These are phyloP conservation scores for Thyatira batis DNA, from an alignment of 2,888 invertebrate species.

Conservation along the genomic window DNA sequence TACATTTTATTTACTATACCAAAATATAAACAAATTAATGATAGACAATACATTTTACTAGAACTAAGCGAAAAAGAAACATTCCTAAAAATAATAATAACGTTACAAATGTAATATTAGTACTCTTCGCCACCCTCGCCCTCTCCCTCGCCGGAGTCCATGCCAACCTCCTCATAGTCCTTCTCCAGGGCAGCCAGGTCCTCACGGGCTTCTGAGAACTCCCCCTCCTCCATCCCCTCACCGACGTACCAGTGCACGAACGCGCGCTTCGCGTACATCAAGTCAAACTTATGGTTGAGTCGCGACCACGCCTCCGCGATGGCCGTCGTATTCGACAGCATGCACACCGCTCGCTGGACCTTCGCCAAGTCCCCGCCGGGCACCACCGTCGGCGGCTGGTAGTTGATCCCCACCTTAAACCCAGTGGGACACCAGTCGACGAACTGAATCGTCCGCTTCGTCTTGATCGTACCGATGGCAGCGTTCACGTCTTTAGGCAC, in stretches of 20 bases:
- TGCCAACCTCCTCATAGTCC: conserved; percentile 93
- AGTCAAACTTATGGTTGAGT: conserved; percentile 96
- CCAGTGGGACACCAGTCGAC: conserved; percentile 95
- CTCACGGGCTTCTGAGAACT: conserved; percentile 90
- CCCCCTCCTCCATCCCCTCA: conserved; percentile 92
- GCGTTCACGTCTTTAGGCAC: conserved; percentile 97
- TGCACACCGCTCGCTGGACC: conserved; percentile 97
- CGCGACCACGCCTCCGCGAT: conserved; percentile 99
- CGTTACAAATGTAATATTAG: conserved; percentile 63
- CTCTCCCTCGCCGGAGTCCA: conserved; percentile 91
- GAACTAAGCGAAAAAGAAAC: conserved; percentile 39
- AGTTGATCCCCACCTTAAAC: conserved; percentile 92
- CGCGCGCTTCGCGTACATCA: conserved; percentile 98
- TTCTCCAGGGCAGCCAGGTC: conserved; percentile 87
- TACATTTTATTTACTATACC: conserved; percentile 36
- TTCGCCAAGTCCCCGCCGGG: conserved; percentile 96
- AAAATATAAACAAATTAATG: conserved; percentile 22
- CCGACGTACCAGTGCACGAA: conserved; percentile 98
- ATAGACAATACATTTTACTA: conserved; percentile 33
- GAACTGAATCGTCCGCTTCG: conserved; percentile 95
- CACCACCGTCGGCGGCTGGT: conserved; percentile 92
- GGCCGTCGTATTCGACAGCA: conserved; percentile 98
- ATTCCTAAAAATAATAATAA: conserved; percentile 47
- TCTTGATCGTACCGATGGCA: conserved; percentile 96
- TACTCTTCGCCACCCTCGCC: conserved; percentile 91